Conservation (phyloP, 2,888 invertebrate species). For the Drosophila paranaensis region DNA sequence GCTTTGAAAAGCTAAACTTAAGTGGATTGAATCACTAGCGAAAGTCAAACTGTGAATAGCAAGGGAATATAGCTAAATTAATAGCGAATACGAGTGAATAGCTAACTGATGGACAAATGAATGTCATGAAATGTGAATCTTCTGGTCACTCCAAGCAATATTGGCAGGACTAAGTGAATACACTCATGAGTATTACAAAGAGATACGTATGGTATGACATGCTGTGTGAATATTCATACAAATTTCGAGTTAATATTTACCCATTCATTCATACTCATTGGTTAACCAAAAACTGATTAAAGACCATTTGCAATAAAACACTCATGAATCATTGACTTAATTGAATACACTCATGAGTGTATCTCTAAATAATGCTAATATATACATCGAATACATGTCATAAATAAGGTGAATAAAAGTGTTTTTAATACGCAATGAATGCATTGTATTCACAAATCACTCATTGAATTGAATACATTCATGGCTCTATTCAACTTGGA, state of each 20-base stretch:
- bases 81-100: conserved; percentile 5
- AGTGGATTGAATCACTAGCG: conserved; percentile 42
- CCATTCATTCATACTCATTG: too few relatives aligned
- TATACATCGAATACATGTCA: too few relatives aligned
- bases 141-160: not conserved
- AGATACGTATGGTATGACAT: not conserved
- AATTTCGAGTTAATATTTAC: not conserved
- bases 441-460: too few relatives aligned
- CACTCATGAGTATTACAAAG: not conserved
- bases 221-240: not conserved
- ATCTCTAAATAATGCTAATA: too few relatives aligned
- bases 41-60: conserved; percentile 12
- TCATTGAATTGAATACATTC: not conserved
- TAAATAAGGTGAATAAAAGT: too few relatives aligned
- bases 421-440: too few relatives aligned
- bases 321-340: not conserved
- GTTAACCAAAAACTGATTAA: not conserved
- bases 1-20: conserved; percentile 14
- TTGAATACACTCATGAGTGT: not conserved
- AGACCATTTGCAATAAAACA: too few relatives aligned
- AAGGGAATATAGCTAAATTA: conserved; percentile 7
- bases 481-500: not conserved
- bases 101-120: not conserved
- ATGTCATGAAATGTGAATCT: too few relatives aligned
- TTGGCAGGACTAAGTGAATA: not conserved